phyloP scores from a whole-genome alignment of 2,113 vertebrate species.

The Otolemur garnettii region DNA sequence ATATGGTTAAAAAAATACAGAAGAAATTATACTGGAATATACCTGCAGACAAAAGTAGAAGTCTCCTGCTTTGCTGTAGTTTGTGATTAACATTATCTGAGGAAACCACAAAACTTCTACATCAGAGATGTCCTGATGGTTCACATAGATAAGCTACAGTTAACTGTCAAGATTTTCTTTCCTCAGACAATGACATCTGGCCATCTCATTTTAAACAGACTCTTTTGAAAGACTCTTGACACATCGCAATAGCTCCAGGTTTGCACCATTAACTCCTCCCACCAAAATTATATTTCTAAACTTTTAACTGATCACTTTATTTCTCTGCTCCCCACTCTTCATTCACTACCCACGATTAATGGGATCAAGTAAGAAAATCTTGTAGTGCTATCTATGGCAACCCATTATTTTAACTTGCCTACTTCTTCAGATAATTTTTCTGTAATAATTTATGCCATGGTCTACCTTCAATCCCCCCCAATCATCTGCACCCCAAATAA shows the following conservation, averaged over 20 bases:
- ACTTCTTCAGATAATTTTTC: neutral
- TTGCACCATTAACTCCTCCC: neutral
- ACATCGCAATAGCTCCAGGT: neutral
- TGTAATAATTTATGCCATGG: neutral
- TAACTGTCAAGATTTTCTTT: neutral
- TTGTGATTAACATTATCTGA: neutral
- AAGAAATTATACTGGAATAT: neutral
- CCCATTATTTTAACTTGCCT: neutral
- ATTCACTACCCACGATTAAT: neutral
- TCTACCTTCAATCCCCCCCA: neutral
- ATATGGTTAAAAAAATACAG: neutral
- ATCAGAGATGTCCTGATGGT: neutral
- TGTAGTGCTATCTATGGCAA: neutral
- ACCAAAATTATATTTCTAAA: slow-evolving; percentile 14
- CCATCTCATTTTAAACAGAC: neutral
- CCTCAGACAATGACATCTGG: neutral
- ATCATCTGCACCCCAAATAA: accelerated
- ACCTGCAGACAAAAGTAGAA: neutral
- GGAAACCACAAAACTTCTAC: neutral
- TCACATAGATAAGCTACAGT: neutral
- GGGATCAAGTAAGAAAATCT: neutral
- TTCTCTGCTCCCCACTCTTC: neutral
- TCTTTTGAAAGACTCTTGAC: neutral
- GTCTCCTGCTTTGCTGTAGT: neutral
- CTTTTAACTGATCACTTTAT: neutral